Conservation (phyloP, 1,140 invertebrate genomes). For the Drosophila oshimai region DNA sequence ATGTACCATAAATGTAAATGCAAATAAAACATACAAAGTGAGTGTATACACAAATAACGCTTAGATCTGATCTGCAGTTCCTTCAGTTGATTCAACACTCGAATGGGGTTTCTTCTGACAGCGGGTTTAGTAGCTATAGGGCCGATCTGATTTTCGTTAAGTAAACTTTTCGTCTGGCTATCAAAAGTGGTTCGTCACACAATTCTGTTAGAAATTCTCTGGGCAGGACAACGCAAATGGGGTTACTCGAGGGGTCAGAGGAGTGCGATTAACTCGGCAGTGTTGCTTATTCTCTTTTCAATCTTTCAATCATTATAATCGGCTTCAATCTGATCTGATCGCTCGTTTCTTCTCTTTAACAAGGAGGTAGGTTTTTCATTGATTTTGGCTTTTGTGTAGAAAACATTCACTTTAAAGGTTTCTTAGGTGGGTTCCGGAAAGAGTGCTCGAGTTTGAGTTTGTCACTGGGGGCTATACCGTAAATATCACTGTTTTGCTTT, state of each 20-base stretch:
- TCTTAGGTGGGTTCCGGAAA: slow-evolving; percentile 74
- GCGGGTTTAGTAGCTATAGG: slow-evolving; percentile 9
- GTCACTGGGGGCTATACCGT: slow-evolving; percentile 49
- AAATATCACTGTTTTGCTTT: slow-evolving; percentile 75
- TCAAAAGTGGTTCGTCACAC: slow-evolving; percentile 49
- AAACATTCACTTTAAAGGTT: slow-evolving; percentile 70
- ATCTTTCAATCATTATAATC: slow-evolving; percentile 1
- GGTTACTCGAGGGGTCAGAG: slow-evolving; percentile 22
- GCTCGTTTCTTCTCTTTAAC: slow-evolving; percentile 46
- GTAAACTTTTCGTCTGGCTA: slow-evolving; percentile 58
- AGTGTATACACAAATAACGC: slow-evolving; percentile 43
- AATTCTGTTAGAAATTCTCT: slow-evolving; percentile 76
- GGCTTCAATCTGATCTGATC: slow-evolving; percentile 16
- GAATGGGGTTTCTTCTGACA: slow-evolving; percentile 11
- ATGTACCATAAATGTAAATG: slow-evolving; percentile 41
- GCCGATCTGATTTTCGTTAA: slow-evolving; percentile 36
- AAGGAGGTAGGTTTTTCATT: slow-evolving; percentile 75
- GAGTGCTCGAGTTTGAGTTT: slow-evolving; percentile 47
- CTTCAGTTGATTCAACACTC: slow-evolving; percentile 51
- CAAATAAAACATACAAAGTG: slow-evolving; percentile 51
- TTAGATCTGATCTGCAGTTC: slow-evolving; percentile 38
- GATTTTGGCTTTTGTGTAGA: slow-evolving; percentile 62
- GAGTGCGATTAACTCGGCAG: slow-evolving; percentile 72
- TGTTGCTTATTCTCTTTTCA: slow-evolving; percentile 48
- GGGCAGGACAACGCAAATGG: slow-evolving; percentile 11